Base-by-base conservation (phyloP, 2,888 invertebrate species). In the Dasypolia templi region DNA sequence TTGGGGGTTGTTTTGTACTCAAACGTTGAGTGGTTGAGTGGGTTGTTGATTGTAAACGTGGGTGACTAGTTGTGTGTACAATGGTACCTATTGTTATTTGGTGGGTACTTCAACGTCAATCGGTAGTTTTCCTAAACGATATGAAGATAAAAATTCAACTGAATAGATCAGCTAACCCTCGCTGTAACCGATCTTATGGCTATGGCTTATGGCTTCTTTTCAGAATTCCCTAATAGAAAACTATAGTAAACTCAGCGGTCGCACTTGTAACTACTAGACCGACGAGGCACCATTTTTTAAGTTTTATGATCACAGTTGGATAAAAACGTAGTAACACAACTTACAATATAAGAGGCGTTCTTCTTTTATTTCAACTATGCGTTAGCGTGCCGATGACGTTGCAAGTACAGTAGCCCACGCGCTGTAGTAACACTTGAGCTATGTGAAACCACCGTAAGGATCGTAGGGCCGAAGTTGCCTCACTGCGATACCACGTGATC, bases 11-110 rank as follows among this genome's bases (percentile, higher is more conserved):
- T 75, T 65, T 61, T 35, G 53, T 58, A 53, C 73, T 79, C 67
- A 65, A 82, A 84, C 51, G 55, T 81, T 19, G 62, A 84, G 81
- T 68, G 82, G 51, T 77, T 72, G 77, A 83, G 77, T 82, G 76
- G 68, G 71, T 35, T 58, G 71, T 59, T 62, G 59, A 68, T 84
- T 81, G 56, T 76, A 71, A 71, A 62, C 46, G 80, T 84, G 70
- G 65, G 64, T 62, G 70, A 65, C 56, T 61, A 71, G 22, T 39
- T 71, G 32, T 70, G 22, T 53, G 19, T 49, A 53, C 68, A 74
- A 81, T 68, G 42, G 62, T 42, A 42, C 29, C 64, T 58, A 67
- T 79, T 83, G 79, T 83, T 79, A 53, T 83, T 79, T 55, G 35
- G 12, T 29, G 9, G 14, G 46, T 68, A 77, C 82, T 82, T 68